phyloP scores from a whole-genome alignment of 2,113 vertebrate species.

The Thryonomys swinderianus region DNA sequence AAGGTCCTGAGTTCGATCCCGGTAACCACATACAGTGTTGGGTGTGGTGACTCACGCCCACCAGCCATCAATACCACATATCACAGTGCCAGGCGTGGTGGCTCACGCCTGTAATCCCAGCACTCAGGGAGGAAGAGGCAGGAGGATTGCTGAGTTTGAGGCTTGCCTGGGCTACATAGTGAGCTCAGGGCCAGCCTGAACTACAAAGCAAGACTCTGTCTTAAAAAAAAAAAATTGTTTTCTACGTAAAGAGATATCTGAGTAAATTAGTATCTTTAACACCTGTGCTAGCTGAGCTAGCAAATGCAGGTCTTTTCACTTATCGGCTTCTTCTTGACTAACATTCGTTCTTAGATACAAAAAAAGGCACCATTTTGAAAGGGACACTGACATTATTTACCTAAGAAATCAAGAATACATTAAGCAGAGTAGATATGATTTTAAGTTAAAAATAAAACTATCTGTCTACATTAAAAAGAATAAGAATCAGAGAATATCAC shows the following conservation, averaged over 20 bases:
- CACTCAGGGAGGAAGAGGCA: no score
- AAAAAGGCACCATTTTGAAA: constrained; percentile 35
- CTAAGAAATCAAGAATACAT: constrained; percentile 34
- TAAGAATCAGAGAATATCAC: constrained; percentile 51
- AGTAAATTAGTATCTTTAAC: background rate
- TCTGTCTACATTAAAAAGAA: constrained; percentile 62
- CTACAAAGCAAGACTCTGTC: no score
- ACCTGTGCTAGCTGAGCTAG: background rate
- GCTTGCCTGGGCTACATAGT: no score
- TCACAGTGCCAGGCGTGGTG: no score
- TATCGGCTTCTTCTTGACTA: background rate
- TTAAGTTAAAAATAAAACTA: constrained; percentile 59
- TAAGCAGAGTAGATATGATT: constrained; percentile 33
- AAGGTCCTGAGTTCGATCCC: no score
- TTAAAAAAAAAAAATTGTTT: no score
- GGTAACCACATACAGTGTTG: no score
- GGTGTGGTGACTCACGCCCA: no score
- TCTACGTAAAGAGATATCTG: background rate
- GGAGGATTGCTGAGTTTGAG: no score
- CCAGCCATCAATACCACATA: no score
- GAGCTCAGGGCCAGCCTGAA: no score
- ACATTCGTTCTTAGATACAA: background rate
- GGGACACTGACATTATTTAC: constrained; percentile 22
- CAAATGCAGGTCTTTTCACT: background rate
- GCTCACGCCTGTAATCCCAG: no score